Base-by-base conservation (phyloP, 1,140 invertebrate genomes). In the Daktulosphaira vitifoliae region DNA sequence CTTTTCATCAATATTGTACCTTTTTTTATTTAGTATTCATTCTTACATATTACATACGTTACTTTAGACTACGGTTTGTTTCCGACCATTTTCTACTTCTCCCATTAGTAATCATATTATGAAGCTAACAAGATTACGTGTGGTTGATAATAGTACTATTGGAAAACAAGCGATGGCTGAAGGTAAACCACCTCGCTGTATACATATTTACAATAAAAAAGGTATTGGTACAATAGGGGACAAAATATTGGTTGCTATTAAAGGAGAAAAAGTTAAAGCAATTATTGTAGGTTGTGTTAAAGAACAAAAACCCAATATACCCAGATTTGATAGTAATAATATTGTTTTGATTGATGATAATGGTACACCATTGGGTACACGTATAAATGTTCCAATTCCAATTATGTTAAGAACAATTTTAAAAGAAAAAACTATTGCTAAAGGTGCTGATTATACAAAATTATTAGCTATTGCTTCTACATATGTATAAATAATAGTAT, bases 281-380 rank as follows among this genome's bases (percentile, higher is more conserved):
- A 90, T 95, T 67, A 79, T 99, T 50, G 95, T 99, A 22, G 96
- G 96, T 1, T 77, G 91, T 1, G 93, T 92, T 73, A 85, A 92
- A 72, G 83, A 82, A 64, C 90, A 96, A 73, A 81, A 82, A 65
- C 73, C 85, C 4, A 87, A 90, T 74, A 79, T 95, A 33, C 96
- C 96, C 0, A 88, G 87, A 72, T 96, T 92, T 77, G 96, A 99
- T 75, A 92, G 85, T 68, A 99, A 99, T 73, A 99, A 99, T 77
- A 74, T 98, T 66, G 95, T 99, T 1, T 76, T 99, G 0, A 88
- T 99, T 59, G 94, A 98, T 73, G 93, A 98, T 70, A 90, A 85
- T 76, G 94, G 93, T 13, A 88, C 82, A 22, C 94, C 96, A 1
- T 76, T 96, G 11, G 96, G 96, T 23, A 98, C 89, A 3, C 81